Evolutionary conservation across 2,888 invertebrate species (phyloP), one percentile per base, ranked within the genome.

Genomic region (Agrotis clavis): DNA sequence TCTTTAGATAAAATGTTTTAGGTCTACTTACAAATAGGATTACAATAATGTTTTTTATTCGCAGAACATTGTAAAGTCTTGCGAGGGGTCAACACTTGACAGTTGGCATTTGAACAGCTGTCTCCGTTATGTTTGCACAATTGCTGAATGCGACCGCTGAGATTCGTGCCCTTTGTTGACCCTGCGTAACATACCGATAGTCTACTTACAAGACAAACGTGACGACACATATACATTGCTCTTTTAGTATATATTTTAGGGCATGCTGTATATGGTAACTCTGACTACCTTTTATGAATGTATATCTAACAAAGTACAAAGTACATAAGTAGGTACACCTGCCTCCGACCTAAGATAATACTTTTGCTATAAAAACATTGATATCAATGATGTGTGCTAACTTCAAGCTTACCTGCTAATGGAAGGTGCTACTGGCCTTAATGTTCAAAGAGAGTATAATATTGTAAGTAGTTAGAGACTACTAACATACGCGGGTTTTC

Each of bases 61-160:
- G 45, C 67, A 47, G 47, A 71, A 79, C 64, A 73, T 71, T 74
- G 68, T 73, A 30, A 70, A 75, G 63, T 56, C 56, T 79, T 47
- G 63, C 61, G 45, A 71, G 69, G 25, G 76, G 68, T 77, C 71
- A 72, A 57, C 62, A 68, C 70, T 77, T 77, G 62, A 70, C 77
- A 74, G 75, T 76, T 75, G 74, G 64, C 77, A 80, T 70, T 76
- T 82, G 65, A 73, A 45, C 61, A 63, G 47, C 56, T 30, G 63
- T 45, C 45, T 30, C 84, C 80, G 84, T 84, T 85, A 85, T 72
- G 71, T 83, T 72, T 76, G 72, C 77, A 76, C 83, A 83, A 80
- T 85, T 85, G 77, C 77, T 72, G 77, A 77, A 85, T 74, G 77
- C 63, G 71, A 80, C 80, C 67, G 67, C 35, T 56, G 71, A 71